Evolutionary conservation across 2,888 invertebrate genomes (phyloP), one percentile per base, ranked within the genome.

Genomic region (Lymantria monacha): DNA sequence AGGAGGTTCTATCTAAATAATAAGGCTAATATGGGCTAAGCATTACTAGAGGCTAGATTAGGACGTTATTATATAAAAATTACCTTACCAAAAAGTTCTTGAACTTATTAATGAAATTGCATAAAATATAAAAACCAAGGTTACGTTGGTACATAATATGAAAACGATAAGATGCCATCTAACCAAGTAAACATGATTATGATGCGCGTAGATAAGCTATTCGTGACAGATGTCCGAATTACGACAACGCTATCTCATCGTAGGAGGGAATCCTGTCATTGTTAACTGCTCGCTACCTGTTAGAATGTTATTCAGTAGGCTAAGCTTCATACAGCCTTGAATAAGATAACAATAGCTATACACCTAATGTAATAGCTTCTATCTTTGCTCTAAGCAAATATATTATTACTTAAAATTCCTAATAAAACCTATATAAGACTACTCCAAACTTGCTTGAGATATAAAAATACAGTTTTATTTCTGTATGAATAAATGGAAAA

Each of bases 141-240:
- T 14, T 22, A 31, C 37, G 49, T 50, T 58, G 55, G 44, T 53
- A 51, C 53, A 68, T 62, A n/a, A 65, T 65, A 55, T 15, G 54
- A 51, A 49, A 47, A 46, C 53, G 69, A 74, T 71, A 71, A 69
- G 58, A 63, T 60, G 57, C 49, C 57, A 66, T 67, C 61, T n/a
- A 63, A 66, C 46, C 60, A 56, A 51, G 59, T 55, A 63, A 66
- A 68, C 69, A 66, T 66, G 62, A 63, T 74, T 74, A 64, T 69
- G 70, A 72, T 75, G 74, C 72, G 10, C 33, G 7, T 33, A 72
- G 80, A 81, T 79, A 78, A 33, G 48, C 72, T 65, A 73, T 80
- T 81, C 71, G 76, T 69, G 75, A 79, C 83, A 85, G 79, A 81
- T 83, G 82, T 82, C 73, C 66, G 66, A 67, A 69, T 85, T 85